Evolutionary conservation across 2,888 invertebrate species (phyloP), one percentile per base, ranked within the genome.

Genomic region (Caenorhabditis panamensis): DNA sequence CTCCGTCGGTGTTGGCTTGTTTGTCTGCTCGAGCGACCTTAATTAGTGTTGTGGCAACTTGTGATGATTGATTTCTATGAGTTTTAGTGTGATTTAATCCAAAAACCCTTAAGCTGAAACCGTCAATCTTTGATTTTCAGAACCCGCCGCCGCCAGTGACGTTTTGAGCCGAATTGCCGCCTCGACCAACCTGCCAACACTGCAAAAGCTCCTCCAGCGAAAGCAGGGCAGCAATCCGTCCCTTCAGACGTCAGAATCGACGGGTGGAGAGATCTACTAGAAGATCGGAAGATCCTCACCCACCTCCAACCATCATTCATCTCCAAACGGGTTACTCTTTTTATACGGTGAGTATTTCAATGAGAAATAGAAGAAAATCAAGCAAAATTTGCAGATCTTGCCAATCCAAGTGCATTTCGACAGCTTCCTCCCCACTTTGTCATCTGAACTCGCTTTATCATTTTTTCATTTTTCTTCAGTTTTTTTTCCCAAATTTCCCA

Each of bases 361-460:
- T n/a, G n/a, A n/a, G n/a, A n/a, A n/a, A n/a, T n/a, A n/a, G n/a
- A n/a, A n/a, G n/a, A n/a, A n/a, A n/a, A n/a, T n/a, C n/a, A n/a
- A n/a, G n/a, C n/a, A n/a, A n/a, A n/a, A n/a, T n/a, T n/a, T 63
- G 8, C 79, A 79, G 79, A 79, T 79, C 79, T 79, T 79, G 79
- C 79, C 79, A 36, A 24, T 37, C 37, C 24, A 31, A 62, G 67
- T 67, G 75, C 75, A 76, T 76, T 76, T 76, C 62, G 66, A 51
- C 73, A 41, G 59, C 37, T 37, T 31, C 2, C 63, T 58, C 58
- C 49, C 58, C 26, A 28, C 20, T 13, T 24, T 16, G 56, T 72
- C 58, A 49, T 72, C 49, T 64, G 58, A 56, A 58, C 56, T 72
- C 64, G 72, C 72, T 72, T 72, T 72, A 72, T 72, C 64, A 49